phyloP scores from a whole-genome alignment of 2,113 vertebrate species.

The Trogon surrucura region DNA sequence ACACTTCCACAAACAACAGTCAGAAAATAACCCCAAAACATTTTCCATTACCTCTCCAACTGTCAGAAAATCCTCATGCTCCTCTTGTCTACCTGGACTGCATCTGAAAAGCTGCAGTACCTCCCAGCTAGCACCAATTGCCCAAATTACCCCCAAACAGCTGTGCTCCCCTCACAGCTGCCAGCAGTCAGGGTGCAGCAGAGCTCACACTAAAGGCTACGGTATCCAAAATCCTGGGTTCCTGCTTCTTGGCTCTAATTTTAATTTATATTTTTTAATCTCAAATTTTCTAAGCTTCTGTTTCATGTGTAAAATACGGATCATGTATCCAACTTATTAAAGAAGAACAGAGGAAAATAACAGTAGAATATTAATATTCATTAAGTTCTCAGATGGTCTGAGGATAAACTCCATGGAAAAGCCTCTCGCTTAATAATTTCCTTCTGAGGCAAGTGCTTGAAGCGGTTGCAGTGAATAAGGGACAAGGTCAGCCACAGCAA shows the following conservation, averaged over 20 bases:
- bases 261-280: background rate
- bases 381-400: background rate
- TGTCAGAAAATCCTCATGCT: background rate
- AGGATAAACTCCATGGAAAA: background rate
- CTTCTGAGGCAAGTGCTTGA: background rate
- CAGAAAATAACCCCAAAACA: fast-evolving
- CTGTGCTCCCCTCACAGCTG: background rate
- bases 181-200: too few relatives aligned
- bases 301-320: background rate
- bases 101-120: background rate
- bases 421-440: background rate
- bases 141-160: fast-evolving
- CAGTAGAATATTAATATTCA: background rate
- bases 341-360: background rate
- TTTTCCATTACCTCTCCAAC: fast-evolving
- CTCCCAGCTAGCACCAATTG: fast-evolving
- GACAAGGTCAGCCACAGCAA: background rate
- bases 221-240: background rate
- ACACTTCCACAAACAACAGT: fast-evolving
- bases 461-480: background rate
- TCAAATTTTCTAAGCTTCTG: background rate
- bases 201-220: background rate
- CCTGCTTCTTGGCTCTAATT: fast-evolving
- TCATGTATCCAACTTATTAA: background rate
- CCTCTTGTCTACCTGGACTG: fast-evolving